These are phyloP conservation scores for Botia kubotai DNA, from an alignment of 2,797 vertebrate genomes.

Conservation along the genomic window DNA sequence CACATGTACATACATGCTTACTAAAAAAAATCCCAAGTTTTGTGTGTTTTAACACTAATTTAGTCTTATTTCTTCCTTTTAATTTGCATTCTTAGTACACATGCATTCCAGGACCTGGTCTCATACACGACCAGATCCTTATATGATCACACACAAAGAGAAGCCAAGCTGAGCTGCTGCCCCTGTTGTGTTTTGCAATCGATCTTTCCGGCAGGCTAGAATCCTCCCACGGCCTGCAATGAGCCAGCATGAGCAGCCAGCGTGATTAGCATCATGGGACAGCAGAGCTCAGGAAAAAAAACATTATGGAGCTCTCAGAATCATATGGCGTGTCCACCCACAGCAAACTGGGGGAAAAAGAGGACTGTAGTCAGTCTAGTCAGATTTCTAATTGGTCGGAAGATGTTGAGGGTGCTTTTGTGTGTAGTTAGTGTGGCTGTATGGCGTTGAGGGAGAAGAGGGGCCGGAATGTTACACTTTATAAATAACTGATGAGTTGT, in stretches of 20 bases:
- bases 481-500: conserved; percentile 76
- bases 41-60: conserved; percentile 8
- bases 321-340: conserved; percentile 65
- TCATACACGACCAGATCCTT: conserved; percentile 48
- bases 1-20: conserved; percentile 27
- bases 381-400: conserved; percentile 57
- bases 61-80: background rate
- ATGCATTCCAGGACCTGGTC: conserved; percentile 9
- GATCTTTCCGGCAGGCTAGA: conserved; percentile 57
- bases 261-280: conserved; percentile 29
- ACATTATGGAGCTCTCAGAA: conserved; percentile 59
- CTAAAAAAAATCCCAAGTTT: conserved; percentile 31
- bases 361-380: conserved; percentile 46
- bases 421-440: conserved; percentile 46
- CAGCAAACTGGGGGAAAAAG: conserved; percentile 45
- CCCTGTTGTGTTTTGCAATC: conserved; percentile 55
- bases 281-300: conserved; percentile 59
- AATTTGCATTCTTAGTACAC: conserved; percentile 8
- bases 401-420: conserved; percentile 49
- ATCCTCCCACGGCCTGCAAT: conserved; percentile 61
- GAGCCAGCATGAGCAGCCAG: conserved; percentile 58
- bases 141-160: conserved; percentile 42
- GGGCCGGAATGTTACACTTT: conserved; percentile 65
- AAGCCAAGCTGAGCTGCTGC: conserved; percentile 33
- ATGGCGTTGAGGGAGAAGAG: conserved; percentile 51